A percentile compares a stretch with the other conserved stretches of the same genome.
phyloP scores from a whole-genome alignment of 30 jellyfish, hydroid and myxozoan species.

The Hydra vulgaris region DNA sequence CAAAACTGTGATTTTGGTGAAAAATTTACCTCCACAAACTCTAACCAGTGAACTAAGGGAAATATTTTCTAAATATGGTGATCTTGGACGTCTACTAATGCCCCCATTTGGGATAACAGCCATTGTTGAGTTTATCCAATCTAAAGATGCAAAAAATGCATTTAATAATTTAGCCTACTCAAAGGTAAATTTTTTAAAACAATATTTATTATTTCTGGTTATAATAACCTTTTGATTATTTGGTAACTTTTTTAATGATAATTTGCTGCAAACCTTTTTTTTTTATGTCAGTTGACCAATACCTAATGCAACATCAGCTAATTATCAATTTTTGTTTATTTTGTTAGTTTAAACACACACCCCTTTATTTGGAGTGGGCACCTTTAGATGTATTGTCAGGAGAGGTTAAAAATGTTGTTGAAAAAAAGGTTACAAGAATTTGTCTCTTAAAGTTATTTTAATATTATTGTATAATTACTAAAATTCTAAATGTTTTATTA shows the following conservation, averaged over 20 bases:
- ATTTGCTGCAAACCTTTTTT: too few species aligned
- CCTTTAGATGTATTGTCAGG: conserved; percentile 68
- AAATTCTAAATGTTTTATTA: not conserved
- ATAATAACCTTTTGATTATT: not conserved
- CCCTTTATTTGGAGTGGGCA: conserved; percentile 98
- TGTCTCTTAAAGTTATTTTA: too few species aligned
- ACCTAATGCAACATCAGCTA: too few species aligned
- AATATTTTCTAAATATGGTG: conserved; percentile 63
- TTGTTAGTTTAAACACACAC: conserved; percentile 73
- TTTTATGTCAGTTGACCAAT: too few species aligned
- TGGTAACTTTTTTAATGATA: not conserved
- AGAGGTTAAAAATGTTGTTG: conserved; percentile 15
- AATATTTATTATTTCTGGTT: not conserved
- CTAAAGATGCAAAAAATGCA: conserved; percentile 83
- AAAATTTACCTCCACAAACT: conserved; percentile 83
- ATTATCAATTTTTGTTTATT: not conserved
- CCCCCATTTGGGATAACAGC: conserved; percentile 99
- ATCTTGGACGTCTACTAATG: conserved; percentile 50
- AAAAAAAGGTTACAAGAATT: not conserved
- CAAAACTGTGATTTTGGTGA: conserved; percentile 57
- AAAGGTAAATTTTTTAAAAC: conserved; percentile 34
- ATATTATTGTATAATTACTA: too few species aligned
- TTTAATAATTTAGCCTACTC: conserved; percentile 66
- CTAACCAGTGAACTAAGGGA: conserved; percentile 45
- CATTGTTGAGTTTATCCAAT: conserved; percentile 56